Base-by-base conservation (phyloP, 2,797 vertebrate species). In the Sebastes diploproa region DNA sequence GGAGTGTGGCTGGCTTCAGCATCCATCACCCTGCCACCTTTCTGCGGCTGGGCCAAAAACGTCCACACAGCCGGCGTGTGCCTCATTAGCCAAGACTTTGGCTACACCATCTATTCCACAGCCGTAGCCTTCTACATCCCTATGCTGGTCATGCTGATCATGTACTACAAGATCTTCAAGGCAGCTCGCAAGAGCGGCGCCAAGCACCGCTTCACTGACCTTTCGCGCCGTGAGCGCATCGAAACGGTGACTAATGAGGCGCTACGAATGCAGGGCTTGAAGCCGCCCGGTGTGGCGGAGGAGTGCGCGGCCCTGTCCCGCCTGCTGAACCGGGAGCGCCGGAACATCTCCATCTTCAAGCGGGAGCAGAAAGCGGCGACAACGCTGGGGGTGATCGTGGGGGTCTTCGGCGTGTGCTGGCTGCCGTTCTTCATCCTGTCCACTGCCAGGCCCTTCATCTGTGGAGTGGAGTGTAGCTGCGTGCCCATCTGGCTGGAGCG, bases 121-220 rank as follows among this genome's bases (percentile, higher is more conserved):
- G 96, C 95, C 0, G 94, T 96, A 88, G 96, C 96, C 90, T 96
- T 96, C 92, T 96, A 96, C 92, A 96, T 96, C 89, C 96, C 96
- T 54, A 96, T 96, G 96, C 94, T 96, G 80, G 95, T 96, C 80
- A 96, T 96, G 96, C 95, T 96, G 78, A 90, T 95, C 91, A 96
- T 96, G 96, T 96, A 96, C 89, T 96, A 96, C 91, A 96, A 96
- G 90, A 96, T 96, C 82, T 96, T 96, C 89, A 93, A 84, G 86
- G 96, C 96, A 1, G 96, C 96, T n/a, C 94, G 96, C 66, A 96
- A 96, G 85, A 96, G 96, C 0, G 94, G 95, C 1, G 95, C 95
- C 85, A 96, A 96, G 83, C 96, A 96, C 84, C 95, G 96, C 23
- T 96, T 96, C 82, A 95, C 92, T 2, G 88, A 95, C 91, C 84